Evolutionary conservation across 2,113 vertebrate species (phyloP).

Genomic region (human (Homo sapiens)): GRCh38 chr7:30288001-30288500

Average conservation of each 20-base stretch:
- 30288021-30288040: not conserved
- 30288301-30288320: slow-evolving; percentile 13
- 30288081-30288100: not conserved
- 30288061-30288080: not conserved
- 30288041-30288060: not conserved
- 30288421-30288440: not conserved
- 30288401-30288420: slow-evolving; percentile 20
- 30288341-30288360: not conserved
- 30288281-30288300: slow-evolving; percentile 49
- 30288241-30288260: not conserved
- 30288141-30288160: not conserved
- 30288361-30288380: not conserved
- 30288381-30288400: slow-evolving; percentile 19
- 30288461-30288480: not conserved
- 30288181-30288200: slow-evolving; percentile 22
- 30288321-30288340: not conserved
- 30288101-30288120: not conserved
- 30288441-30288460: not conserved
- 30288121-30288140: not conserved
- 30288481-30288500: not conserved
- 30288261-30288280: slow-evolving; percentile 36
- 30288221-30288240: slow-evolving; percentile 33
- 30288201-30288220: not conserved
- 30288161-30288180: not conserved
- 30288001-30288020: not conserved